These are phyloP conservation scores for Caerostris darwini DNA, from an alignment of 1,140 invertebrate species.

Conservation along the genomic window DNA sequence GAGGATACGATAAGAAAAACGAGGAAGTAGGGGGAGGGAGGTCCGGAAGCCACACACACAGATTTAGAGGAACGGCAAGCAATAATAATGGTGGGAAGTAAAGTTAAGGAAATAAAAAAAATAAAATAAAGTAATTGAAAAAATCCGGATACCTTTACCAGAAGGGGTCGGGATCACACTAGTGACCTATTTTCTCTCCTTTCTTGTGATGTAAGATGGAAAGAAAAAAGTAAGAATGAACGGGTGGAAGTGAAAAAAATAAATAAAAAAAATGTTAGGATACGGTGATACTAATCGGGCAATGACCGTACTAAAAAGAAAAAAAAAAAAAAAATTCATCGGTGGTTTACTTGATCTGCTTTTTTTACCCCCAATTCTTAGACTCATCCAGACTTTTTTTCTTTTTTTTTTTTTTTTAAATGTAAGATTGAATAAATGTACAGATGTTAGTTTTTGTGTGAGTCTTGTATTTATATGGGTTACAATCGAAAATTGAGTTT, in stretches of 20 bases:
- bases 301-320: constrained; percentile 43
- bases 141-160: constrained; percentile 67
- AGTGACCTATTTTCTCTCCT: constrained; percentile 68
- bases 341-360: constrained; percentile 8
- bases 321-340: neutral
- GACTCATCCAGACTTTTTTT: neutral
- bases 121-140: constrained; percentile 25
- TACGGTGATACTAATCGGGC: constrained; percentile 47
- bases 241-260: constrained; percentile 3
- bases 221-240: constrained; percentile 60
- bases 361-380: neutral
- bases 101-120: constrained; percentile 27
- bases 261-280: constrained; percentile 38
- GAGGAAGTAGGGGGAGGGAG: constrained; percentile 49
- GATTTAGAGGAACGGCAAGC: neutral
- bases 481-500: neutral
- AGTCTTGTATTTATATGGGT: too few species aligned
- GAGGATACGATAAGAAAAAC: constrained; percentile 64
- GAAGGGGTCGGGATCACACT: constrained; percentile 66
- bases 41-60: constrained; percentile 56
- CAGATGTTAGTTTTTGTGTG: too few species aligned
- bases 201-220: constrained; percentile 6
- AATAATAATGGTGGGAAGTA: constrained; percentile 67
- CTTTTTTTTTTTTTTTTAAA: constrained; percentile 17
- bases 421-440: neutral